Conservation (phyloP, 2,888 invertebrate species). For the Dugesia japonica region DNA sequence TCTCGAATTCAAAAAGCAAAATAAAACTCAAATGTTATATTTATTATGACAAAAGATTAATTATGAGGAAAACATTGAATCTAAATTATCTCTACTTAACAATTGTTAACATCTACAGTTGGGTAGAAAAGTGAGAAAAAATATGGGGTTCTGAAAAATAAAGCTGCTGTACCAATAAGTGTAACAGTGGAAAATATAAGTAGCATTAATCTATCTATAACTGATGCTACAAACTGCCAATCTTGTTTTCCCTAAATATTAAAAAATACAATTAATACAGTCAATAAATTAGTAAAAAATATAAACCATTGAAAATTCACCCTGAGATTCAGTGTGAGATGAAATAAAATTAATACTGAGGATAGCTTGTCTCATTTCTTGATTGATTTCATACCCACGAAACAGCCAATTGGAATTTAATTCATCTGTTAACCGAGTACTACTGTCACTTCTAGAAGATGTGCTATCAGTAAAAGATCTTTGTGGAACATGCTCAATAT, state of each 20-base stretch:
- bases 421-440: background rate
- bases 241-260: slow-evolving; percentile 27
- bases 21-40: no score
- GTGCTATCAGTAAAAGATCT: background rate
- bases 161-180: slow-evolving; percentile 28
- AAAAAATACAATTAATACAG: background rate
- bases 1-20: no score
- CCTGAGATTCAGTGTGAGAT: background rate
- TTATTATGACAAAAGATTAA: no score
- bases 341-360: background rate
- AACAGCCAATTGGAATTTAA: background rate
- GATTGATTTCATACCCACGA: background rate
- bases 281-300: no score
- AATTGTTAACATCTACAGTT: background rate
- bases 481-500: background rate
- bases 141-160: slow-evolving; percentile 30
- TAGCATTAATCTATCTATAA: slow-evolving; percentile 30
- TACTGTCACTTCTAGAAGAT: background rate
- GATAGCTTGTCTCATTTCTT: background rate
- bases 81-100: no score
- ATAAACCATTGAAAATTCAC: background rate
- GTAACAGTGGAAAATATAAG: slow-evolving; percentile 27
- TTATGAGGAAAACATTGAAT: no score
- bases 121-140: slow-evolving; percentile 27
- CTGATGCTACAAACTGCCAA: slow-evolving; percentile 34